Conservation (phyloP, 2,888 invertebrate species). For the Argyra leucocephala region DNA sequence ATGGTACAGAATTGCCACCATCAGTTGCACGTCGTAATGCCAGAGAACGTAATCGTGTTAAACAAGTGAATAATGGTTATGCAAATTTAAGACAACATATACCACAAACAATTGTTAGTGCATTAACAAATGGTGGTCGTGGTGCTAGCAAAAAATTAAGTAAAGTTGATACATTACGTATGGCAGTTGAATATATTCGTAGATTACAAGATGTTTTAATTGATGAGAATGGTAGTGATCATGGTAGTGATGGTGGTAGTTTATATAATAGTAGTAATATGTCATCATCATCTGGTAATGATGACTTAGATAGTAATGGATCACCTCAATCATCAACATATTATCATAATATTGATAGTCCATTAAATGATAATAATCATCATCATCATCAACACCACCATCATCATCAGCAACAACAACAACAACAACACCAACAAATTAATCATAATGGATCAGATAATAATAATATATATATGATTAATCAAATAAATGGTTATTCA, state of each 20-base stretch:
- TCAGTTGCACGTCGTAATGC: conserved; percentile 87
- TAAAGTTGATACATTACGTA: conserved; percentile 78
- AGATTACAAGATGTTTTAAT: conserved; percentile 56
- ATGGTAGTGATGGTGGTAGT: conserved; percentile 34
- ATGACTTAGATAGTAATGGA: conserved; percentile 32
- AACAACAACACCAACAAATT: conserved; percentile 25
- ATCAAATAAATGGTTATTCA: conserved; percentile 30
- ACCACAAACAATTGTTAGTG: conserved; percentile 67
- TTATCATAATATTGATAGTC: conserved; percentile 35
- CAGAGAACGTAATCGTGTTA: conserved; percentile 85
- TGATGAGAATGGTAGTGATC: conserved; percentile 47
- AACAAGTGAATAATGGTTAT: conserved; percentile 90
- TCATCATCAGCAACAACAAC: conserved; percentile 24
- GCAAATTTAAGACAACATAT: conserved; percentile 83
- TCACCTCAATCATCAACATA: conserved; percentile 19
- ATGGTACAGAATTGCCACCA: conserved; percentile 55
- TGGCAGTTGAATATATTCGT: conserved; percentile 84
- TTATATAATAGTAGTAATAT: conserved; percentile 27
- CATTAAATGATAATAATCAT: conserved; percentile 40
- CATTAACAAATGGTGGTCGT: conserved; percentile 57
- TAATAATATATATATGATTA: background rate
- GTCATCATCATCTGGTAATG: conserved; percentile 26
- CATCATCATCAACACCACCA: conserved; percentile 27
- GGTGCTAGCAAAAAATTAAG: conserved; percentile 74
- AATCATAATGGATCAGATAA: background rate